Conservation (phyloP, 2,888 invertebrate genomes). For the Tinea semifulvella region DNA sequence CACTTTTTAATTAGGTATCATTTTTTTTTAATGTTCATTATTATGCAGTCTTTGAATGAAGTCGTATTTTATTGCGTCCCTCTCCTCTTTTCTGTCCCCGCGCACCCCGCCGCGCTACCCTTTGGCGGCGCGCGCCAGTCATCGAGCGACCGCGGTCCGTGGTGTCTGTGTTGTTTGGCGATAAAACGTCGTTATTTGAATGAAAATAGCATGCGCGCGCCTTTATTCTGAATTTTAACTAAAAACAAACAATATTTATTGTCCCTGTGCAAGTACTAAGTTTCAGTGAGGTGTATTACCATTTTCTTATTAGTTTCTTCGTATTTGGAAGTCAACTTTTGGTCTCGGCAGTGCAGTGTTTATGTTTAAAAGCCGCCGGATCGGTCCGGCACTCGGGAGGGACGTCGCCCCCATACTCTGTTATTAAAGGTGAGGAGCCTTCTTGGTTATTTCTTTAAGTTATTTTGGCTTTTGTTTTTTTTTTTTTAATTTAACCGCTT, state of each 20-base stretch:
- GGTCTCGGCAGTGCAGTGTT: slow-evolving; percentile 50
- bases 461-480: slow-evolving; percentile 34
- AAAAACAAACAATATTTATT: slow-evolving; percentile 37
- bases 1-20: too few species aligned
- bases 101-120: slow-evolving; percentile 24
- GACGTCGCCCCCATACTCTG: slow-evolving; percentile 59
- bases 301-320: slow-evolving; percentile 7
- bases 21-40: slow-evolving; percentile 1
- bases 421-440: slow-evolving; percentile 41
- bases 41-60: slow-evolving; percentile 8
- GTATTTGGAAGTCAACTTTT: not conserved
- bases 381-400: slow-evolving; percentile 47
- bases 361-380: slow-evolving; percentile 58
- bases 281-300: not conserved
- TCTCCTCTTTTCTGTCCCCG: slow-evolving; percentile 24
- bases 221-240: slow-evolving; percentile 42
- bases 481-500: too few species aligned
- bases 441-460: slow-evolving; percentile 24
- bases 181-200: slow-evolving; percentile 30
- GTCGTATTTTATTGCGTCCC: slow-evolving; percentile 20
- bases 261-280: not conserved
- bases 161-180: slow-evolving; percentile 20
- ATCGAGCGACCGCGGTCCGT: slow-evolving; percentile 48
- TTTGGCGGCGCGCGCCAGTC: slow-evolving; percentile 32
- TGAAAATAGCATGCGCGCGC: slow-evolving; percentile 44